These are phyloP conservation scores for Periphyllus acericola DNA, from an alignment of 2,888 invertebrate genomes.

Conservation along the genomic window DNA sequence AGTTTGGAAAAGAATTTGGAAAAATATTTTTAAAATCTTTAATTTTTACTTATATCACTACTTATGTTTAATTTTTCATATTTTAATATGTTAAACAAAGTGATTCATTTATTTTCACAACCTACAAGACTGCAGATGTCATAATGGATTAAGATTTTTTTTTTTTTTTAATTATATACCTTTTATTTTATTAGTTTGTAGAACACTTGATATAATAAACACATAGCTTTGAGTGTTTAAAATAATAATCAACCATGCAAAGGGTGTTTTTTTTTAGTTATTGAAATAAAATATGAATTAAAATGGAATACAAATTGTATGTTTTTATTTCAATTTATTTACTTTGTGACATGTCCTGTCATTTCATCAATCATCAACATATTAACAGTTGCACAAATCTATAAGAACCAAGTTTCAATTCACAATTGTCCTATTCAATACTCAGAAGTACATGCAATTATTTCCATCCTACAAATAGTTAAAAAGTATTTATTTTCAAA, in stretches of 20 bases:
- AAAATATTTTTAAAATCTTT: slow-evolving; percentile 41
- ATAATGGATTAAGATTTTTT: slow-evolving; percentile 11
- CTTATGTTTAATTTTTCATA: slow-evolving; percentile 5
- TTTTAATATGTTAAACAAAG: neutral
- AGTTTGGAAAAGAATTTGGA: slow-evolving; percentile 41
- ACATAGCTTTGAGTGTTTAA: neutral
- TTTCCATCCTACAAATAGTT: neutral
- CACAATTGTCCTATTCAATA: neutral
- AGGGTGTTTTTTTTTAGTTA: neutral
- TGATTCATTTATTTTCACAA: neutral
- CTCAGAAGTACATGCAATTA: neutral
- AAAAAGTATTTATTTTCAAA: neutral
- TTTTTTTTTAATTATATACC: neutral
- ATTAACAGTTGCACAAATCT: neutral
- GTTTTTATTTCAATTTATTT: slow-evolving; percentile 12
- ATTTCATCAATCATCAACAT: neutral
- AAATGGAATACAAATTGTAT: slow-evolving; percentile 18
- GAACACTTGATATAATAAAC: neutral
- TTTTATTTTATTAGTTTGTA: neutral
- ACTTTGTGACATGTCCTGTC: slow-evolving; percentile 3
- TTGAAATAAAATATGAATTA: slow-evolving; percentile 31
- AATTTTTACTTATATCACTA: neutral
- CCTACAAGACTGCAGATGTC: slow-evolving; percentile 34
- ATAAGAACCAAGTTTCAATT: neutral
- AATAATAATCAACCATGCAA: neutral